A percentile compares a stretch with the other conserved stretches of the same genome.
Conservation (phyloP, 2,797 vertebrate genomes). For the Cryptoprocta ferox region DNA sequence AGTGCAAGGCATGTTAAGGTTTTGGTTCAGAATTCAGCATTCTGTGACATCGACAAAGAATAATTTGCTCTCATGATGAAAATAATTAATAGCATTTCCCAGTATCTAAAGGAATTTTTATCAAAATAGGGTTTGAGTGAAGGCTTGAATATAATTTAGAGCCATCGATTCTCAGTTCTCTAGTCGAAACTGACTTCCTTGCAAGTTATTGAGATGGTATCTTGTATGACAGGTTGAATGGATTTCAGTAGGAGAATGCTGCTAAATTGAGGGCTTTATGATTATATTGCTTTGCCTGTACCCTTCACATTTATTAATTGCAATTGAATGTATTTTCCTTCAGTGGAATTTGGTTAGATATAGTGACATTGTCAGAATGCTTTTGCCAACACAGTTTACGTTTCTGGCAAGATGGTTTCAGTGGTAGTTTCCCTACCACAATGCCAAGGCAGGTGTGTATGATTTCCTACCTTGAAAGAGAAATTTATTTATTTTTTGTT, state of each 20-base stretch:
- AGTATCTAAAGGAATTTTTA: slow-evolving; percentile 68
- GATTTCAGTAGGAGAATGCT: slow-evolving; percentile 64
- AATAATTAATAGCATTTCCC: slow-evolving; percentile 74
- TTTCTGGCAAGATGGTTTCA: slow-evolving; percentile 58
- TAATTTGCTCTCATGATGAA: slow-evolving; percentile 66
- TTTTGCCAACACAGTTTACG: slow-evolving; percentile 62
- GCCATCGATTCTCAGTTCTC: slow-evolving; percentile 67
- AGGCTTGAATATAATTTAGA: slow-evolving; percentile 72
- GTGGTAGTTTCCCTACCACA: neutral
- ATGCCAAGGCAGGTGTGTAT: neutral
- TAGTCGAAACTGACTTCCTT: slow-evolving; percentile 70
- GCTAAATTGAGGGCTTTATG: slow-evolving; percentile 72
- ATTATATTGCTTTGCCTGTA: slow-evolving; percentile 71
- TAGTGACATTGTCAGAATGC: slow-evolving; percentile 62
- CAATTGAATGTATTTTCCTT: slow-evolving; percentile 67
- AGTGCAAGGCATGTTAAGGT: neutral
- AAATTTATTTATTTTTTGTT: slow-evolving; percentile 58
- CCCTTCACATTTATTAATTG: slow-evolving; percentile 75
- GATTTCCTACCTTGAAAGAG: slow-evolving; percentile 41
- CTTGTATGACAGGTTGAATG: slow-evolving; percentile 65
- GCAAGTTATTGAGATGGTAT: slow-evolving; percentile 69
- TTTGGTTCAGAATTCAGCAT: slow-evolving; percentile 65
- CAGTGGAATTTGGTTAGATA: slow-evolving; percentile 62
- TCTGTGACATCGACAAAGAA: slow-evolving; percentile 59
- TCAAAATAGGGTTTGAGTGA: slow-evolving; percentile 73